Evolutionary conservation across 1,140 invertebrate genomes (phyloP), one percentile per base, ranked within the genome.

Genomic region (Watersipora subatra): DNA sequence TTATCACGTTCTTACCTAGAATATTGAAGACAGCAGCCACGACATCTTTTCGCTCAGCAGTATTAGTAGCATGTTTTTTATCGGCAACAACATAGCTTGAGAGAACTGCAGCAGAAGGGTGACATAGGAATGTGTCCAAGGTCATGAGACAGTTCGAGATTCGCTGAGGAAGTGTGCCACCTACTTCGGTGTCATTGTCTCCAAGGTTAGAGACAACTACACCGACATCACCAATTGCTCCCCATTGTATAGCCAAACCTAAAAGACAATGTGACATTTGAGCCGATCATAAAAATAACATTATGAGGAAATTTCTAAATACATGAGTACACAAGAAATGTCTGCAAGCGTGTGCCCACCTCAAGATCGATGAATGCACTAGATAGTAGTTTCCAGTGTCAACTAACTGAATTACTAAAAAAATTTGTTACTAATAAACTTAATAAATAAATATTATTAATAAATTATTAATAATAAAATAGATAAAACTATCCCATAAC

Each of bases 221-320:
- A 65, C 94, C 95, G 24, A 97, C 95, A 79, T 98, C 94, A 68
- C 92, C 94, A 73, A 98, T 91, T 56, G 93, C 92, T 70, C 95
- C 95, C 93, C 94, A 98, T 78, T 98, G 94, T 69, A 98, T 91
- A 26, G 93, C 91, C 20, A 94, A 73, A 67, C 80, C 84, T 72
- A 72, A 69, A 65, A 69, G 7, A 17, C 25, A 15, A 64, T 1
- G 20, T 63, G 1, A 2, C 56, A 64, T n/a, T 2, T 65, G 19
- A 2, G 2, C 34, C n/a, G 29, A n/a, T 22, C 62, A 57, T 12
- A 28, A n/a, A n/a, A n/a, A n/a, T n/a, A n/a, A n/a, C 24, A 25
- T 15, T 15, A 25, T 61, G 22, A 24, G 22, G 15, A 58, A 26
- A 7, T 57, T 7, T 26, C 27, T 3, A 20, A 20, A 20, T 56